phyloP scores from a whole-genome alignment of 1,140 invertebrate species.

The Drosophila takahashii region DNA sequence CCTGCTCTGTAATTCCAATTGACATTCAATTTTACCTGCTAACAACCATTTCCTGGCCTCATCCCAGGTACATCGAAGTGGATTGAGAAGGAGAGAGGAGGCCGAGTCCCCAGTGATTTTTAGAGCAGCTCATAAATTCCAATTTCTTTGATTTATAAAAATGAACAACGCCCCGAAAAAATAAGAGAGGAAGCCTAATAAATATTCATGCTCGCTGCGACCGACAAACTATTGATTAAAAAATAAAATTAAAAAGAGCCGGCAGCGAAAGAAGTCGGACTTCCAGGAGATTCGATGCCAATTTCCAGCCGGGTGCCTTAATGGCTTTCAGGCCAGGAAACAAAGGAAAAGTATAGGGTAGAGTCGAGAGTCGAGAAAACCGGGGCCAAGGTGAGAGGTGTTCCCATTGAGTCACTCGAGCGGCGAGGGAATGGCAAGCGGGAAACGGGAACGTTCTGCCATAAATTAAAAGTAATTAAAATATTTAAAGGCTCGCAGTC shows the following conservation, averaged over 20 bases:
- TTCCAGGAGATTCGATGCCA: slow-evolving; percentile 37
- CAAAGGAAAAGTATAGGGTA: slow-evolving; percentile 19
- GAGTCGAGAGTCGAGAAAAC: slow-evolving; percentile 6
- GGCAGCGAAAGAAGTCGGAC: slow-evolving; percentile 26
- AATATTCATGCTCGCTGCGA: slow-evolving; percentile 65
- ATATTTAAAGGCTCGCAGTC: slow-evolving; percentile 66
- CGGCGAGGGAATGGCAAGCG: not conserved
- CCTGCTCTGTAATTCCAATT: slow-evolving; percentile 54
- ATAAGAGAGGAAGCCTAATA: slow-evolving; percentile 51
- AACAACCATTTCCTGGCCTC: slow-evolving; percentile 51
- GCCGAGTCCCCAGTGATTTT: slow-evolving; percentile 19
- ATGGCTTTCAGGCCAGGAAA: slow-evolving; percentile 30
- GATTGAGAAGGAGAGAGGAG: slow-evolving; percentile 6
- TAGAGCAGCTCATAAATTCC: slow-evolving; percentile 37
- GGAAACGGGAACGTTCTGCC: slow-evolving; percentile 30
- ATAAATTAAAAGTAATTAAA: slow-evolving; percentile 79
- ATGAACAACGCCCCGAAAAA: slow-evolving; percentile 66
- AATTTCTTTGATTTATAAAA: slow-evolving; percentile 73
- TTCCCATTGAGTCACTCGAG: slow-evolving; percentile 25
- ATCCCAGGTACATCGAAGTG: slow-evolving; percentile 7
- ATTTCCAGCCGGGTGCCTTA: slow-evolving; percentile 38
- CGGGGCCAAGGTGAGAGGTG: slow-evolving; percentile 2
- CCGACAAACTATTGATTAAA: slow-evolving; percentile 52
- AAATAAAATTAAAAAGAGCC: slow-evolving; percentile 32
- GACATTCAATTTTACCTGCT: slow-evolving; percentile 76